Evolutionary conservation across 2,113 vertebrate genomes (phyloP), one percentile per base, ranked within the genome.

Genomic region (Rousettus leschenaultii): DNA sequence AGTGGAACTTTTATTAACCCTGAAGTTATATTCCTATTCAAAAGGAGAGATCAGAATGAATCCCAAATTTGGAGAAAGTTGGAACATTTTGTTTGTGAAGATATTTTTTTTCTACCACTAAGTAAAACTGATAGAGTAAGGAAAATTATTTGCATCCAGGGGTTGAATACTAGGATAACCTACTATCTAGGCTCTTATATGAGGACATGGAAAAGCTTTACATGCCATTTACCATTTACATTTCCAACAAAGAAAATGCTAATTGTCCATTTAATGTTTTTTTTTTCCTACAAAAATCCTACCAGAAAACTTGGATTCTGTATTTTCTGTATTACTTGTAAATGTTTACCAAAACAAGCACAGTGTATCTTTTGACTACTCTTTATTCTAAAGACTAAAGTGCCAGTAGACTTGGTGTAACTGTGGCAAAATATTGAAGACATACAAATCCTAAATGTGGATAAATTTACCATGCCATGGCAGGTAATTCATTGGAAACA

Each of bases 111-210:
- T 5, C 38, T 19, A 74, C 43, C 30, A 48, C 68, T 70, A 80
- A 93, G n/a, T 45, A 84, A 95, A 95, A 84, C 14, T 35, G 5
- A 53, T 79, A 82, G 35, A 43, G 35, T 68, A 89, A 94, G 33
- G 78, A 78, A 96, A 87, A 96, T 89, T 86, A 86, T 73, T 97
- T 94, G 45, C 35, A 59, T 71, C 38, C 30, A 53, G 45, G 86
- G 8, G 71, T 82, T 77, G 63, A 26, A 68, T 43, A 59, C 10
- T 86, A 73, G 51, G 45, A n/a, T 79, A 73, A 30, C 28, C 9
- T 94, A 0, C 55, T 57, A 4, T 85, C 3, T 96, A 26, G 33
- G 21, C 61, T 82, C 19, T 92, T 74, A 48, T 51, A 38, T 66
- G 86, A 86, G 30, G 35, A 82, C 24, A 28, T 43, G 18, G 51